phyloP scores from a whole-genome alignment of 1,140 invertebrate genomes.

The Meloidogyne chitwoodi region DNA sequence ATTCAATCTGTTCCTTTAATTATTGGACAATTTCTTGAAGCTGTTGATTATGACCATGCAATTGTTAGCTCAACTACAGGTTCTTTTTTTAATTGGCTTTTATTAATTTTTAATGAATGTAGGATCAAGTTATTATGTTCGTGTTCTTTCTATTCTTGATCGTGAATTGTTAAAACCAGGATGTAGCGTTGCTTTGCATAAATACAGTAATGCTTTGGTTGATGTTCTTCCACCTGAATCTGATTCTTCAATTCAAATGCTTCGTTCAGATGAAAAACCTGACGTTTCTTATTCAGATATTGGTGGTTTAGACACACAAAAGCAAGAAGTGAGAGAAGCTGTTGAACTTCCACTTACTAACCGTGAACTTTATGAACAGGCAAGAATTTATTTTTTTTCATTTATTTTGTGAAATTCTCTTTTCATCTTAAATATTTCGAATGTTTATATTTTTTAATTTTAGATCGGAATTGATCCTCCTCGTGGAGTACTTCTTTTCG shows the following conservation, averaged over 20 bases:
- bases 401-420: slow-evolving; percentile 67
- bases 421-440: slow-evolving; percentile 66
- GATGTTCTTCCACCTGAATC: slow-evolving; percentile 94
- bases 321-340: slow-evolving; percentile 96
- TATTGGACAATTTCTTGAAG: slow-evolving; percentile 95
- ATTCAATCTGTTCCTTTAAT: slow-evolving; percentile 95
- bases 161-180: slow-evolving; percentile 89
- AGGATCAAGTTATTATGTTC: slow-evolving; percentile 93
- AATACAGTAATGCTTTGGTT: slow-evolving; percentile 93
- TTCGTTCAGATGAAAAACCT: slow-evolving; percentile 94
- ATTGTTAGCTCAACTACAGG: slow-evolving; percentile 80
- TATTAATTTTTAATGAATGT: slow-evolving; percentile 14
- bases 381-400: no score
- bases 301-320: slow-evolving; percentile 99
- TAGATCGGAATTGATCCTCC: slow-evolving; percentile 71
- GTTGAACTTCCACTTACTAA: slow-evolving; percentile 96
- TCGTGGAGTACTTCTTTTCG: slow-evolving; percentile 94
- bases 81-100: slow-evolving; percentile 46
- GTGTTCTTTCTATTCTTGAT: slow-evolving; percentile 89
- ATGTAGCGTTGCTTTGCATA: slow-evolving; percentile 90
- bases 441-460: not conserved
- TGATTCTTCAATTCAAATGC: slow-evolving; percentile 93
- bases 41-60: slow-evolving; percentile 94
- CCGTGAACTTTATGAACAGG: slow-evolving; percentile 98
- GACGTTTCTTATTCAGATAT: slow-evolving; percentile 95